phyloP scores from a whole-genome alignment of 2,113 vertebrate species.

The Ahaetulla prasina region DNA sequence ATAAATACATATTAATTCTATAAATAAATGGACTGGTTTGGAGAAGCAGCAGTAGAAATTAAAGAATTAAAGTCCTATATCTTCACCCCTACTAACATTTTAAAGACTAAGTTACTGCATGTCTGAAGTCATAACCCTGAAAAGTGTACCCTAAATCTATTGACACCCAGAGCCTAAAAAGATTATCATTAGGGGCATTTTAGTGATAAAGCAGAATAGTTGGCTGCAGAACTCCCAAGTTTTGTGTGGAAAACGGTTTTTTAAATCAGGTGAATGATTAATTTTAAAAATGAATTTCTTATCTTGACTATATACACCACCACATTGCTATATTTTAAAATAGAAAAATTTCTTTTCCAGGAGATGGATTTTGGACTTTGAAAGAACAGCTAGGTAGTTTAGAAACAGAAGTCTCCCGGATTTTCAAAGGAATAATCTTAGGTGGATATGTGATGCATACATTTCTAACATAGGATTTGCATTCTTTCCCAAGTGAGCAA shows the following conservation, averaged over 20 bases:
- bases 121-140: background rate
- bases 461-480: background rate
- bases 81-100: background rate
- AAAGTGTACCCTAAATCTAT: background rate
- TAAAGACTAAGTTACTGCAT: background rate
- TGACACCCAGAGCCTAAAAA: background rate
- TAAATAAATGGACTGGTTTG: background rate
- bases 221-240: background rate
- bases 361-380: background rate
- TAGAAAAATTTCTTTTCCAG: background rate
- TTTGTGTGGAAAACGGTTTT: too few relatives aligned
- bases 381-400: background rate
- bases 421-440: background rate
- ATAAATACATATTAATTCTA: background rate
- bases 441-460: background rate
- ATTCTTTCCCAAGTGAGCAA: background rate
- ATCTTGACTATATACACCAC: background rate
- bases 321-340: background rate
- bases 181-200: background rate
- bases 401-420: background rate
- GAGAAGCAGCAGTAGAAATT: background rate
- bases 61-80: background rate
- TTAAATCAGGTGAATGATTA: background rate
- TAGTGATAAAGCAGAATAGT: background rate
- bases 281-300: background rate